These are phyloP conservation scores for Poeciliopsis paucimaculata DNA, from an alignment of 2,797 vertebrate genomes.

Conservation along the genomic window DNA sequence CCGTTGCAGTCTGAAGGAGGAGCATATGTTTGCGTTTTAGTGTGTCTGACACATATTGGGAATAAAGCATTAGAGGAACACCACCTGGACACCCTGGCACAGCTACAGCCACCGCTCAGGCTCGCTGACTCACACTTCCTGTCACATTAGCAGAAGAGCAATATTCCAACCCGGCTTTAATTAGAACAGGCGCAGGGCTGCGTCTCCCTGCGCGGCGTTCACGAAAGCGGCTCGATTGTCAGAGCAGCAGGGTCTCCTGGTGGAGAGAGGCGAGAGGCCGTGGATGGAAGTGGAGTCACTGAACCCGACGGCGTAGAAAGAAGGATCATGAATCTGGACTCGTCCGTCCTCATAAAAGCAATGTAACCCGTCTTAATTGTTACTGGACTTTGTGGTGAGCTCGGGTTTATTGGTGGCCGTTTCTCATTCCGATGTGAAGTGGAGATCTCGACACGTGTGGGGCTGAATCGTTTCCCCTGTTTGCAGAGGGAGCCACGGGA, in stretches of 20 bases:
- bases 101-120: constrained; percentile 21
- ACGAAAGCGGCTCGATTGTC: constrained; percentile 66
- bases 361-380: constrained; percentile 30
- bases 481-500: constrained; percentile 49
- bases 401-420: constrained; percentile 24
- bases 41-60: not conserved
- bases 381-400: constrained; percentile 46
- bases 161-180: constrained; percentile 76
- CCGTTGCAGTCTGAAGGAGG: not conserved
- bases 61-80: constrained; percentile 13
- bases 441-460: constrained; percentile 16
- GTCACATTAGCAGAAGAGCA: constrained; percentile 55
- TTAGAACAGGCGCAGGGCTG: constrained; percentile 65
- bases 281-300: constrained; percentile 50
- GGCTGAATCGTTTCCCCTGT: constrained; percentile 17
- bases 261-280: constrained; percentile 50
- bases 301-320: constrained; percentile 42
- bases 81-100: constrained; percentile 41
- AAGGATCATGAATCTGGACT: constrained; percentile 56
- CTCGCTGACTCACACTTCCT: constrained; percentile 28
- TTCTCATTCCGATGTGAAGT: constrained; percentile 29
- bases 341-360: constrained; percentile 46
- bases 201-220: constrained; percentile 59
- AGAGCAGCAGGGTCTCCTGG: constrained; percentile 65
- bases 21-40: not conserved